These are phyloP conservation scores for Actenoides hombroni DNA, from an alignment of 2,113 vertebrate species.

Conservation along the genomic window DNA sequence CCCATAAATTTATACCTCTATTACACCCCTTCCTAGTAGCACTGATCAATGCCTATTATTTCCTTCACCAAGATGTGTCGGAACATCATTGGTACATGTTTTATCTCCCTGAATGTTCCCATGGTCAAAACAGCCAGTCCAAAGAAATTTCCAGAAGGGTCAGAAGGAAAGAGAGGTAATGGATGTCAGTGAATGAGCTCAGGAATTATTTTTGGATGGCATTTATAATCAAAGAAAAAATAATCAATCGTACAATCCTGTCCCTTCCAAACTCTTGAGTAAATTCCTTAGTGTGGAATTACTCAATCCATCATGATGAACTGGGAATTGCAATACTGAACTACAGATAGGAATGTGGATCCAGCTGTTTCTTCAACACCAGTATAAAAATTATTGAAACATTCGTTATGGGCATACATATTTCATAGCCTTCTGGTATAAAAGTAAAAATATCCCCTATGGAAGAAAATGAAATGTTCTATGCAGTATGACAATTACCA, in stretches of 20 bases:
- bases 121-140: background rate
- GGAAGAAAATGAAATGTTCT: background rate
- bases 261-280: constrained; percentile 30
- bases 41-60: background rate
- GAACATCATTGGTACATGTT: background rate
- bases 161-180: background rate
- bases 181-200: background rate
- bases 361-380: constrained; percentile 44
- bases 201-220: constrained; percentile 12
- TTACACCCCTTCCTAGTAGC: background rate
- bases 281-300: constrained; percentile 47
- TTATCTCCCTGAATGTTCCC: background rate
- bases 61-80: background rate
- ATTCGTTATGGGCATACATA: background rate
- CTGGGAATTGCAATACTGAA: constrained; percentile 14
- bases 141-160: background rate
- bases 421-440: constrained; percentile 19
- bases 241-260: constrained; percentile 32
- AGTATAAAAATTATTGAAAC: constrained; percentile 4
- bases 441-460: background rate
- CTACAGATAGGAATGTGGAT: constrained; percentile 31
- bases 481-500: background rate
- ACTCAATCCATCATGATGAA: constrained; percentile 28
- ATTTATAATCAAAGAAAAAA: constrained; percentile 53
- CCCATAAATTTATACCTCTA: background rate